Percentiles rank a stretch among this genome's conserved stretches.
phyloP scores from a whole-genome alignment of 2,113 vertebrate species.

The Megalops atlanticus region DNA sequence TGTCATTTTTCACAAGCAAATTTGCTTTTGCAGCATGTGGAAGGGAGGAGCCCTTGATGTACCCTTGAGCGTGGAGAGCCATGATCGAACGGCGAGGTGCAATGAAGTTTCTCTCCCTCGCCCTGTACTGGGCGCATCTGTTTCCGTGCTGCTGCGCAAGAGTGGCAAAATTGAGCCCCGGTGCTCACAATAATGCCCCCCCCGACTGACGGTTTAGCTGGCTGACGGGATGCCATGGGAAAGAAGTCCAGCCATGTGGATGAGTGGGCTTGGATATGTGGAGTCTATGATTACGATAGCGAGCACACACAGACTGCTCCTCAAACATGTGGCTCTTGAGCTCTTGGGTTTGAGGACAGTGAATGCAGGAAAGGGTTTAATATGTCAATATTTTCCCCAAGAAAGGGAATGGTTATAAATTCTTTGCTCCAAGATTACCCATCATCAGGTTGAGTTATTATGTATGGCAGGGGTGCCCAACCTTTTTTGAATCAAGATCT shows the following conservation, averaged over 20 bases:
- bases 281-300: too few relatives aligned
- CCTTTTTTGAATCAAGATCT: too few relatives aligned
- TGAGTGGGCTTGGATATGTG: too few relatives aligned
- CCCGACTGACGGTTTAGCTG: background rate
- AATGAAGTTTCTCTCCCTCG: background rate
- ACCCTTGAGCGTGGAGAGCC: background rate
- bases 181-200: background rate
- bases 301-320: too few relatives aligned
- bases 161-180: background rate
- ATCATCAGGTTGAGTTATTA: too few relatives aligned
- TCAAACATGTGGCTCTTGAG: too few relatives aligned
- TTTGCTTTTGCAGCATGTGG: background rate
- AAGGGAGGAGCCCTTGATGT: background rate
- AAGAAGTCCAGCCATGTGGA: background rate
- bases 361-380: too few relatives aligned
- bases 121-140: background rate
- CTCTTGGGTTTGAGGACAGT: too few relatives aligned
- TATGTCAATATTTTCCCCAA: too few relatives aligned
- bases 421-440: too few relatives aligned
- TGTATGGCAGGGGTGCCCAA: too few relatives aligned
- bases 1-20: background rate
- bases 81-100: background rate
- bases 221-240: background rate
- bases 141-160: background rate
- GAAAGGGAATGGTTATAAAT: too few relatives aligned